Conservation (phyloP, 2,888 invertebrate genomes). For the Caenorhabditis angaria region DNA sequence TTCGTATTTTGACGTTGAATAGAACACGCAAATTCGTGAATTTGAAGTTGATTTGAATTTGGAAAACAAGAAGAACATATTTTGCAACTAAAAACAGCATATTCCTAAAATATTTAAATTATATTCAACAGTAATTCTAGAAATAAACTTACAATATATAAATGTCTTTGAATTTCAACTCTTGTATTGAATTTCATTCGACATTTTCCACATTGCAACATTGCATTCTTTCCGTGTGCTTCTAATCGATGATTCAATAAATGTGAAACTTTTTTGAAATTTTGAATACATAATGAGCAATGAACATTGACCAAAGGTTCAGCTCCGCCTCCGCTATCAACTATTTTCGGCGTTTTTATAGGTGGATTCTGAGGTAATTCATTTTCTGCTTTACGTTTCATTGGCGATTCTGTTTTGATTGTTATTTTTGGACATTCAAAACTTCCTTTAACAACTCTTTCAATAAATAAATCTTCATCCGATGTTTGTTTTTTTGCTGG, state of each 20-base stretch:
- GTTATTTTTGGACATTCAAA: neutral
- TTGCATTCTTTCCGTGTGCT: neutral
- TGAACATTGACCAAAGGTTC: neutral
- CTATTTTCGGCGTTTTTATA: neutral
- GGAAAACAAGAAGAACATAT: neutral
- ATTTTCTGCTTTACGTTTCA: too few relatives aligned
- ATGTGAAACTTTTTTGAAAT: neutral
- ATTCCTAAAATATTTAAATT: neutral
- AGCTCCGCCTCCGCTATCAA: neutral
- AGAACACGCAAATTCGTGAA: neutral
- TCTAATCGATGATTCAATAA: constrained; percentile 5
- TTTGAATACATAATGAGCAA: neutral
- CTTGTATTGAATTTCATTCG: neutral
- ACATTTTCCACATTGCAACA: constrained; percentile 6
- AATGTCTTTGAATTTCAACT: neutral
- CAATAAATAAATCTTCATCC: neutral
- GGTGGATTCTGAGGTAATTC: neutral
- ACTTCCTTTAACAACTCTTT: neutral
- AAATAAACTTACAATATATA: neutral
- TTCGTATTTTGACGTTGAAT: neutral
- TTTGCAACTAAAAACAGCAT: neutral
- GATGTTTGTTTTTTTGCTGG: too few relatives aligned
- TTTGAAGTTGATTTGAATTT: neutral
- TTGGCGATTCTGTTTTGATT: neutral
- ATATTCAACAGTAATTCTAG: too few relatives aligned